Evolutionary conservation across 2,888 invertebrate species (phyloP), one percentile per base, ranked within the genome.

Genomic region (Ophioninae sp.): DNA sequence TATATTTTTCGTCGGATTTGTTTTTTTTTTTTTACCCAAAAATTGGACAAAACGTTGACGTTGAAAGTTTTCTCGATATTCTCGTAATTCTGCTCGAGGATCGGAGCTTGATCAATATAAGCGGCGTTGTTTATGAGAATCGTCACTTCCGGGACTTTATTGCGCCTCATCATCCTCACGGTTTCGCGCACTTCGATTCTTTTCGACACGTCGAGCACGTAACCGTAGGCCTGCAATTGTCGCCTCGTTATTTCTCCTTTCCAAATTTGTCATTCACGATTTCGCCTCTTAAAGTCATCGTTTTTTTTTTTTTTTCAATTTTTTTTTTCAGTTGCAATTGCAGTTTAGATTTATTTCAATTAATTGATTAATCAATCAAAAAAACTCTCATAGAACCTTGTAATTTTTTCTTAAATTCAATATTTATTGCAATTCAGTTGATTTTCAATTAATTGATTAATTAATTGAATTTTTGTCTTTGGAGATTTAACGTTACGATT

Each of bases 81-180:
- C 20, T 92, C 89, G 0, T 91, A 87, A 70, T 89, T 89, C 65
- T 93, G 91, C 17, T 88, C 87, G 1, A 93, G 86, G 57, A 94
- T 91, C 0, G 93, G 89, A 50, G 91, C 88, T 68, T 93, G 92
- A 17, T 93, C 91, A 83, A 93, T 89, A 10, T 94, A 89, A 0
- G 93, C 94, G 0, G 94, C 93, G 85, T 94, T 94, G 83, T 94
- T 94, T 56, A 94, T 91, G 2, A 94, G 87, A 67, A 94, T 93
- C n/a, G 93, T 92, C 0, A 94, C 90, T 23, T 93, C 91, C 0
- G 94, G 93, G 10, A 94, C 88, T 0, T 85, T 87, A 5, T 82
- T 79, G 77, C 88, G 88, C 41, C 86, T 87, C 91, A 91, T 91
- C 80, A 89, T 59, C 62, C 85, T 85, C 6, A 88, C 86, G 0